These are phyloP conservation scores for Sebastes minor DNA, from an alignment of 2,797 vertebrate genomes.

Conservation along the genomic window DNA sequence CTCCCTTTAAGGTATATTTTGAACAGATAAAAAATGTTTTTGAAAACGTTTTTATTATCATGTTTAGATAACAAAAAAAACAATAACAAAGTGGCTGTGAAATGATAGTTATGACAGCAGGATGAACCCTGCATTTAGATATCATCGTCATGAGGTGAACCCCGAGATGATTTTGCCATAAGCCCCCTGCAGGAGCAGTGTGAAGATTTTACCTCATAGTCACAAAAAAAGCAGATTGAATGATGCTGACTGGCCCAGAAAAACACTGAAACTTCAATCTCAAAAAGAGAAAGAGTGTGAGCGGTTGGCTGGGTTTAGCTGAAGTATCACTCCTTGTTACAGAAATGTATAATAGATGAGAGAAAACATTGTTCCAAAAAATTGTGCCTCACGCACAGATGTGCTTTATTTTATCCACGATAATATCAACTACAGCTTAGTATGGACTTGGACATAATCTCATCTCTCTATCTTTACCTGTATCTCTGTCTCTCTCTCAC, in stretches of 20 bases:
- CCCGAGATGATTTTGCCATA: not conserved
- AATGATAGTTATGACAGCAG: not conserved
- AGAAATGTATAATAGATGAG: not conserved
- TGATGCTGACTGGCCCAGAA: not conserved
- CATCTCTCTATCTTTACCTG: not conserved
- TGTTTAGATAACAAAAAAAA: not conserved
- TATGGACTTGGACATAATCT: not conserved
- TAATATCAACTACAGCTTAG: conserved; percentile 21
- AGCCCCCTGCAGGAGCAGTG: not conserved
- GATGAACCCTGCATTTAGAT: not conserved
- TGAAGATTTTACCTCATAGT: not conserved
- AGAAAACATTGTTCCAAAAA: not conserved
- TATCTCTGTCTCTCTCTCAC: not conserved
- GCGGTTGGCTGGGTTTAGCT: not conserved
- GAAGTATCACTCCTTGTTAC: not conserved
- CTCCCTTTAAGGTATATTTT: too few species aligned
- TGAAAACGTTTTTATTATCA: too few species aligned
- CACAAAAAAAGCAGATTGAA: not conserved
- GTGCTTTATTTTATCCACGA: not conserved
- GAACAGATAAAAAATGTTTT: too few species aligned
- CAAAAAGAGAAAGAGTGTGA: not conserved
- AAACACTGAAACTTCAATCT: not conserved
- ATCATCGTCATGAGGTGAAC: not conserved
- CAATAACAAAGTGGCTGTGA: not conserved
- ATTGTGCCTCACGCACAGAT: not conserved